Conservation (phyloP, 2,888 invertebrate genomes). For the Drosophila atripex region DNA sequence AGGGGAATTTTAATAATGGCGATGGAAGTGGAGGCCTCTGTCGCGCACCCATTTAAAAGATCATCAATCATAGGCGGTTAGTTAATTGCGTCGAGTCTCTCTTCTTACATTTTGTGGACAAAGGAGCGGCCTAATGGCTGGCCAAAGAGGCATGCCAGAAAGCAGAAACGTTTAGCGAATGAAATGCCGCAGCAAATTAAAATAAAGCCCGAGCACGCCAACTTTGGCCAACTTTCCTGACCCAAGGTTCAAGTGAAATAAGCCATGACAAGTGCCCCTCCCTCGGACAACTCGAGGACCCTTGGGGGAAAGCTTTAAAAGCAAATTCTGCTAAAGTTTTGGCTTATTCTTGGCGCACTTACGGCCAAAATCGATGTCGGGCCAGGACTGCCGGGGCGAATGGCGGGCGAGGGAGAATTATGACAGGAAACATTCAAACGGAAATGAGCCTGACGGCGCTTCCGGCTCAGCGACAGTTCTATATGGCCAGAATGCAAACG, state of each 20-base stretch:
- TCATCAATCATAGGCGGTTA: conserved; percentile 80
- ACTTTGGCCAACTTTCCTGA: conserved; percentile 58
- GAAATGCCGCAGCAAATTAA: conserved; percentile 65
- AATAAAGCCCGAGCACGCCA: conserved; percentile 75
- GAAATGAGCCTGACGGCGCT: conserved; percentile 62
- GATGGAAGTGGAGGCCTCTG: conserved; percentile 12
- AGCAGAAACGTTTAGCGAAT: conserved; percentile 65
- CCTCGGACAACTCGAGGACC: conserved; percentile 34
- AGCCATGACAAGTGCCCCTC: conserved; percentile 65
- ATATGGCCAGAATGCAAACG: conserved; percentile 27
- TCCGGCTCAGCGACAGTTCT: conserved; percentile 47
- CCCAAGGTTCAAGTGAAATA: conserved; percentile 76
- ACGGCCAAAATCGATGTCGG: conserved; percentile 29
- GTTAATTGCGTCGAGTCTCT: conserved; percentile 67
- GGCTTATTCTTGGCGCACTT: conserved; percentile 68
- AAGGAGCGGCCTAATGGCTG: conserved; percentile 57
- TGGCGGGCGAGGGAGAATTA: conserved; percentile 54
- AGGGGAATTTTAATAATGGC: conserved; percentile 38
- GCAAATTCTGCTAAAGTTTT: conserved; percentile 64
- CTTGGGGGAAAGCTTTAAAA: conserved; percentile 56
- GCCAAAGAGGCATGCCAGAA: conserved; percentile 26
- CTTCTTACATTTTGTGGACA: conserved; percentile 49
- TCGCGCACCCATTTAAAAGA: conserved; percentile 77
- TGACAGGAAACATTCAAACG: conserved; percentile 68
- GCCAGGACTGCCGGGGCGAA: conserved; percentile 12